Percentiles rank a stretch among this genome's conserved stretches.
Evolutionary conservation across 2,113 vertebrate species (phyloP).

Genomic region (Limnothrissa miodon): DNA sequence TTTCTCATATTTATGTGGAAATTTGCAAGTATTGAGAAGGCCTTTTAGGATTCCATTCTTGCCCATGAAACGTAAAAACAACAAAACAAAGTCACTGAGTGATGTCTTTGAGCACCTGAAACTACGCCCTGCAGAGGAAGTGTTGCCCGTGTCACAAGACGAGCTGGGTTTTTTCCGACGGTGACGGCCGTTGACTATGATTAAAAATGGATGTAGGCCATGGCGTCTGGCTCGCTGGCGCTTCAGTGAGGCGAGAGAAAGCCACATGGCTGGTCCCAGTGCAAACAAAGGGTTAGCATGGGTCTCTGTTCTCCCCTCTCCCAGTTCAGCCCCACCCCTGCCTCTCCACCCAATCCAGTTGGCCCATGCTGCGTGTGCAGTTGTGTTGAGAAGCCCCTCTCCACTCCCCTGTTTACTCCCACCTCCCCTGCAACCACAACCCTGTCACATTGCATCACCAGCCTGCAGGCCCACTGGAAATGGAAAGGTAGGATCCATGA

Average conservation of each 20-base stretch:
- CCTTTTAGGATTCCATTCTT: not conserved
- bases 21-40: not conserved
- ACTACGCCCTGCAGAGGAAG: not conserved
- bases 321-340: conserved; percentile 25
- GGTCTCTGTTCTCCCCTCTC: conserved; percentile 31
- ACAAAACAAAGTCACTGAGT: not conserved
- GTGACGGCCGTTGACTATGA: conserved; percentile 61
- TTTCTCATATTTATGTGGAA: not conserved
- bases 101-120: not conserved
- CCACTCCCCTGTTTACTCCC: no score
- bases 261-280: conserved; percentile 56
- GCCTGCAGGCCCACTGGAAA: conserved; percentile 41
- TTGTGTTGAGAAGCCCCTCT: conserved; percentile 57
- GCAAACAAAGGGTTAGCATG: conserved; percentile 62
- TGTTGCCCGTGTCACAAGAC: conserved; percentile 10
- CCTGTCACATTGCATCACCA: conserved; percentile 66
- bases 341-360: conserved; percentile 53
- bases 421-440: conserved; percentile 44
- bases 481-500: not conserved
- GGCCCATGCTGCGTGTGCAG: conserved; percentile 58
- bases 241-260: conserved; percentile 56
- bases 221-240: conserved; percentile 51
- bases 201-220: conserved; percentile 72
- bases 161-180: conserved; percentile 46
- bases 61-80: not conserved